Percentiles rank a stretch among this genome's conserved stretches.
Conservation (phyloP, 2,113 vertebrate genomes). For the Lathamus discolor region DNA sequence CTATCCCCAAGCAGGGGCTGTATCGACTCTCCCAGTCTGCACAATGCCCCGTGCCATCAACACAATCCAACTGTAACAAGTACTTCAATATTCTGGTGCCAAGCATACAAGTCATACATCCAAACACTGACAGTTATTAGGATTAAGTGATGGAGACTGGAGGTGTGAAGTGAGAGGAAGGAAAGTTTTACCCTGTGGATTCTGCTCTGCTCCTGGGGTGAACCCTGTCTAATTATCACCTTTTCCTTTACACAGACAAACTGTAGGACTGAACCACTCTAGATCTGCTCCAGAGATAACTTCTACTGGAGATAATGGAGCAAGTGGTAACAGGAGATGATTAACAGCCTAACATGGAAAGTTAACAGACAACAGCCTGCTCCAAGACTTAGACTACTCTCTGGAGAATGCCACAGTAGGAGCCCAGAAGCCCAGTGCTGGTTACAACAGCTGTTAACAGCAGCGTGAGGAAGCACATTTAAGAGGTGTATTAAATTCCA, state of each 20-base stretch:
- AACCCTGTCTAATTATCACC: background rate
- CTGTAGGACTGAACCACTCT: background rate
- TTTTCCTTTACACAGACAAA: background rate
- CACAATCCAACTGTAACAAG: background rate
- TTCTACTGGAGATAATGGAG: background rate
- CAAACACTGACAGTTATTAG: background rate
- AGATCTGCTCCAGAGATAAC: background rate
- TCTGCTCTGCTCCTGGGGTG: background rate
- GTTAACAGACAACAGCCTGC: fast-evolving
- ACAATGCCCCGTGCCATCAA: background rate
- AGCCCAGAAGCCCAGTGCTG: fast-evolving
- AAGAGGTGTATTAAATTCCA: background rate
- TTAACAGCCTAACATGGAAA: background rate
- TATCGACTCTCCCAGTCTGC: fast-evolving
- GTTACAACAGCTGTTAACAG: background rate
- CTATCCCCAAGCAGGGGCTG: background rate
- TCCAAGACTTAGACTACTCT: fast-evolving
- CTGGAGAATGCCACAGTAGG: fast-evolving
- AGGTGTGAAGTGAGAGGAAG: background rate
- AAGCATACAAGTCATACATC: background rate
- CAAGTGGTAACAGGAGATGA: background rate
- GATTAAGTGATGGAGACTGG: background rate
- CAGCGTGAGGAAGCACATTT: background rate
- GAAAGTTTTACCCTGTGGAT: background rate
- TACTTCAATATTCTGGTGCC: background rate